Conservation (phyloP, 2,888 invertebrate genomes). For the Ptychoptera contaminata region DNA sequence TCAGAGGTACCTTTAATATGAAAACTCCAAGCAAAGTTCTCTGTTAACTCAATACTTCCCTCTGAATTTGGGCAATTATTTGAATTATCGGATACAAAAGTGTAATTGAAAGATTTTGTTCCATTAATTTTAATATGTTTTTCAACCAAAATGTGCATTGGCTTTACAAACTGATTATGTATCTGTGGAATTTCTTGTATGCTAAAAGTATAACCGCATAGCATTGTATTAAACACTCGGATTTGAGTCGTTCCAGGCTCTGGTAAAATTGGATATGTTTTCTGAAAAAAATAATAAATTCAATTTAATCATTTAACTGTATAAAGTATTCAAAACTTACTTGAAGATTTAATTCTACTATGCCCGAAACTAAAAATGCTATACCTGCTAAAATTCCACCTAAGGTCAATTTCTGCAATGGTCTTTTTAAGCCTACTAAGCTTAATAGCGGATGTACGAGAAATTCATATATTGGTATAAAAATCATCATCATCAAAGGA, state of each 20-base stretch:
- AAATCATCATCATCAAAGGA: constrained; percentile 65
- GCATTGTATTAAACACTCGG: constrained; percentile 50
- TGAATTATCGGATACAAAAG: background rate
- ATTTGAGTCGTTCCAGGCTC: constrained; percentile 43
- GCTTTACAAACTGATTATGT: constrained; percentile 13
- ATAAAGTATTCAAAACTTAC: too few relatives aligned
- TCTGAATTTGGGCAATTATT: background rate
- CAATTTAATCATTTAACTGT: constrained; percentile 2
- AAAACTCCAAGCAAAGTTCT: constrained; percentile 16
- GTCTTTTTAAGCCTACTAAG: constrained; percentile 49
- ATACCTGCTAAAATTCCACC: constrained; percentile 75
- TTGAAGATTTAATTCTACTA: constrained; percentile 63
- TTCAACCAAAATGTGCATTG: constrained; percentile 14
- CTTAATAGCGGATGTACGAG: constrained; percentile 64
- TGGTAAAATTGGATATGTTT: constrained; percentile 48
- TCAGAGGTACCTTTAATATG: constrained; percentile 16
- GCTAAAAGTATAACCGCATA: constrained; percentile 28
- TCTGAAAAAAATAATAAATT: constrained; percentile 27
- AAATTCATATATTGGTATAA: constrained; percentile 73
- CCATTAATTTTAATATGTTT: constrained; percentile 15
- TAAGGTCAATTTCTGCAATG: constrained; percentile 71
- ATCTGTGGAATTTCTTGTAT: constrained; percentile 13
- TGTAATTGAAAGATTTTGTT: background rate
- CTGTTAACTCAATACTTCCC: too few relatives aligned
- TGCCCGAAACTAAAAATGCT: constrained; percentile 73